These are phyloP conservation scores for Zaprionus lineosus DNA, from an alignment of 2,888 invertebrate genomes.

Conservation along the genomic window DNA sequence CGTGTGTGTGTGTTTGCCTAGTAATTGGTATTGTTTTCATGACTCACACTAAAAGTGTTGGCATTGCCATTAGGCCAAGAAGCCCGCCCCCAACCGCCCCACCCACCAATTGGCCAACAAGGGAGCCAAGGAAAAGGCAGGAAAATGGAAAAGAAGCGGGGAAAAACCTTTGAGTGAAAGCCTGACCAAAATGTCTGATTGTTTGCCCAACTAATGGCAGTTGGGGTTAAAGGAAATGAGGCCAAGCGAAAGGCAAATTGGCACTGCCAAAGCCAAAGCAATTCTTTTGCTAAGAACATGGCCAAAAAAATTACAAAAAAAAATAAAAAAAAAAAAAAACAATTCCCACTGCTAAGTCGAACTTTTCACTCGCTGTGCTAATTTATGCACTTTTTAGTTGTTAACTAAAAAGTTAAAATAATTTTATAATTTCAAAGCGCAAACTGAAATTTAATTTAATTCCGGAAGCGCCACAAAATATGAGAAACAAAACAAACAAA, in stretches of 20 bases:
- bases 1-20: slow-evolving; percentile 9
- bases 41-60: slow-evolving; percentile 64
- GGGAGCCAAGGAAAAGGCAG: slow-evolving; percentile 13
- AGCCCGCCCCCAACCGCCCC: slow-evolving; percentile 52
- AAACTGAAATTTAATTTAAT: slow-evolving; percentile 32
- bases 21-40: slow-evolving; percentile 60
- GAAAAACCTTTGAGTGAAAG: slow-evolving; percentile 12
- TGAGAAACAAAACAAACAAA: slow-evolving; percentile 7
- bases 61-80: slow-evolving; percentile 66
- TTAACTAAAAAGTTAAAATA: slow-evolving; percentile 20
- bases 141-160: slow-evolving; percentile 4
- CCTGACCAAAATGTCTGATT: slow-evolving; percentile 48
- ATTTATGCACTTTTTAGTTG: slow-evolving; percentile 40
- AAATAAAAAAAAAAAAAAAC: background rate
- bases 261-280: slow-evolving; percentile 2
- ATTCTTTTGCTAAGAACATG: slow-evolving; percentile 17
- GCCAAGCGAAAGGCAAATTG: slow-evolving; percentile 44
- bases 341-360: too few species aligned
- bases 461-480: background rate
- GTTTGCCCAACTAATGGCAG: slow-evolving; percentile 71
- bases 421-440: slow-evolving; percentile 49
- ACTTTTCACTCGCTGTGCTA: too few species aligned
- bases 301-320: slow-evolving; percentile 6
- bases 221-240: slow-evolving; percentile 8
- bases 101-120: slow-evolving; percentile 15